Evolutionary conservation across 2,113 vertebrate species (phyloP), one percentile per base, ranked within the genome.

Genomic region (Nicator chloris): DNA sequence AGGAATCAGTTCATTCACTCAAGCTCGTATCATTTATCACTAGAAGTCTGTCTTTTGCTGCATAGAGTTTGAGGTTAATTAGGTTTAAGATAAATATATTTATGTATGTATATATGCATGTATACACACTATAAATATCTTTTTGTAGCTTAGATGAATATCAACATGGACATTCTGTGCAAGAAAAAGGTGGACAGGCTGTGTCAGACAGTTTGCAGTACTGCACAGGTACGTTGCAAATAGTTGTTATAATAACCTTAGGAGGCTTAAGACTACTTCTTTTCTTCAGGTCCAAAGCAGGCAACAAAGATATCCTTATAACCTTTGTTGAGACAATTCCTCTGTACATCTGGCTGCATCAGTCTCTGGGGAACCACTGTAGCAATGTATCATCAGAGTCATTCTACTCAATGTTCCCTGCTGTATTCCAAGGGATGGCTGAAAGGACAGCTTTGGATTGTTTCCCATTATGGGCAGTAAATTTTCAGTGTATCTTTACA

Each of bases 121-220:
- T 23, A 83, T 27, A 12, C 23, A 64, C 18, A 44, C 28, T 47
- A 2, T 91, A 31, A 77, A 23, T 73, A 89, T 91, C 15, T 82
- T 94, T 96, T 97, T 96, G 15, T 86, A 97, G 97, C 11, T 87
- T 92, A 63, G 24, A 61, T 40, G 69, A 77, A 40, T 82, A 50
- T 85, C 79, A 56, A 2, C 56, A 23, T 40, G 94, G 92, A 92
- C 72, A 92, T 68, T 33, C 24, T 44, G 44, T 27, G 37, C 71
- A 85, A 57, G 79, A 85, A 39, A 71, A 94, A 90, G 80, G n/a
- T 17, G 86, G 5, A 30, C 73, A 90, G 69, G 56, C 83, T 51
- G n/a, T 66, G 24, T 60, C 91, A 66, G 86, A 82, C 35, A 44
- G 63, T 86, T 72, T 39, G 28, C 88, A 88, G 57, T 5, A 7